Conservation (phyloP, 2,888 invertebrate species). For the Sturmia bella region DNA sequence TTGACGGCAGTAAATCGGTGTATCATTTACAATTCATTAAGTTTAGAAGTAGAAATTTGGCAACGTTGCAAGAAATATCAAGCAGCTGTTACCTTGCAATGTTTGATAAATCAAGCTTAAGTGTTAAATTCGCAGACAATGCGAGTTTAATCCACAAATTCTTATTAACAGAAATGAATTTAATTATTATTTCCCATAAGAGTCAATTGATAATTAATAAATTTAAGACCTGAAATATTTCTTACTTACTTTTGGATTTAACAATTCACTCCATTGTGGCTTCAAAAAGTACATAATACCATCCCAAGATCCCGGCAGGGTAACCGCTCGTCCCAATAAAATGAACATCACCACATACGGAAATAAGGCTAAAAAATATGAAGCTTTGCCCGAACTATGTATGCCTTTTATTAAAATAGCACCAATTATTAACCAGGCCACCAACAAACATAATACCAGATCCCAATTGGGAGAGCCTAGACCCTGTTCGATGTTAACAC, state of each 20-base stretch:
- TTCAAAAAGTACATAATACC: slow-evolving; percentile 86
- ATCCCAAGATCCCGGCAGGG: slow-evolving; percentile 84
- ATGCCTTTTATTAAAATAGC: slow-evolving; percentile 83
- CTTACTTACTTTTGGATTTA: slow-evolving; percentile 76
- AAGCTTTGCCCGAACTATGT: slow-evolving; percentile 85
- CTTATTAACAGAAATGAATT: too few species aligned
- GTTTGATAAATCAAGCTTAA: too few species aligned
- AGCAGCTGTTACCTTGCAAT: too few species aligned
- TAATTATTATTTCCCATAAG: too few species aligned
- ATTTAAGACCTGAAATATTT: too few species aligned
- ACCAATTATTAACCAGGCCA: slow-evolving; percentile 84
- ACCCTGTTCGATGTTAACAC: slow-evolving; percentile 82
- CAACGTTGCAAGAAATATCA: too few species aligned
- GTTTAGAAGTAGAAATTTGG: too few species aligned
- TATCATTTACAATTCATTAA: too few species aligned
- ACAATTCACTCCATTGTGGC: slow-evolving; percentile 84
- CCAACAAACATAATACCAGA: slow-evolving; percentile 83
- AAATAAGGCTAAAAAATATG: slow-evolving; percentile 88
- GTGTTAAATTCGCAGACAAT: too few species aligned
- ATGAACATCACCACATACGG: slow-evolving; percentile 85
- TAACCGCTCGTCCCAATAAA: slow-evolving; percentile 84
- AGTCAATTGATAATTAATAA: too few species aligned
- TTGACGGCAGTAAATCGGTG: too few species aligned
- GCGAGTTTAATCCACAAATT: too few species aligned
- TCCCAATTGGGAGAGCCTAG: slow-evolving; percentile 84